Evolutionary conservation across 2,113 vertebrate species (phyloP), one percentile per base, ranked within the genome.

Genomic region (Muntiacus reevesi): DNA sequence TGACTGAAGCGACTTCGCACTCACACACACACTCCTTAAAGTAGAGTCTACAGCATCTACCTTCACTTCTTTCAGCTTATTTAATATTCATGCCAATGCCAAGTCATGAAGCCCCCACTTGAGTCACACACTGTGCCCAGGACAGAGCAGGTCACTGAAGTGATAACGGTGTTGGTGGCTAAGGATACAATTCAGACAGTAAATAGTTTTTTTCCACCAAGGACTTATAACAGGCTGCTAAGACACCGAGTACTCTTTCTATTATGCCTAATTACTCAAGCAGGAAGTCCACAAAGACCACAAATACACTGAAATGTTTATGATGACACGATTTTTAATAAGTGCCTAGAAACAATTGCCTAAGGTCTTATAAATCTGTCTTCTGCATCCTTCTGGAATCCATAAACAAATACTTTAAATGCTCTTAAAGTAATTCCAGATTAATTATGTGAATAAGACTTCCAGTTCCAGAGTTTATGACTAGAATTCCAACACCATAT

Each of bases 391-490:
- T 64, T 92, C n/a, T 17, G 92, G 91, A 97, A 76, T 92, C 23
- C 67, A 93, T 95, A 94, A 92, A 94, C 55, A 94, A 71, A 97
- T 10, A 92, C 17, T 54, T 62, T 81, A 94, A 91, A 91, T 74
- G 14, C 12, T 92, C 25, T 82, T 95, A 55, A 83, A 62, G 60
- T 67, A 93, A 96, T 55, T 92, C 25, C 76, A 82, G n/a, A 96
- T 96, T 89, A 94, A 97, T 95, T 94, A 92, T 12, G 90, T 71
- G 57, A 97, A 92, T 94, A 47, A 79, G 8, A 95, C 8, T 92
- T 95, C 19, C 3, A 27, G 45, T 40, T 91, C 7, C 47, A 55
- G 33, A 84, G 71, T 87, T 97, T 93, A 95, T 84, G 87, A 95
- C 30, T 79, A 76, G 96, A 97, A 97, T 83, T 6, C 27, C 87